phyloP scores from a whole-genome alignment of 2,113 vertebrate species.

The Nycticorax nycticorax region DNA sequence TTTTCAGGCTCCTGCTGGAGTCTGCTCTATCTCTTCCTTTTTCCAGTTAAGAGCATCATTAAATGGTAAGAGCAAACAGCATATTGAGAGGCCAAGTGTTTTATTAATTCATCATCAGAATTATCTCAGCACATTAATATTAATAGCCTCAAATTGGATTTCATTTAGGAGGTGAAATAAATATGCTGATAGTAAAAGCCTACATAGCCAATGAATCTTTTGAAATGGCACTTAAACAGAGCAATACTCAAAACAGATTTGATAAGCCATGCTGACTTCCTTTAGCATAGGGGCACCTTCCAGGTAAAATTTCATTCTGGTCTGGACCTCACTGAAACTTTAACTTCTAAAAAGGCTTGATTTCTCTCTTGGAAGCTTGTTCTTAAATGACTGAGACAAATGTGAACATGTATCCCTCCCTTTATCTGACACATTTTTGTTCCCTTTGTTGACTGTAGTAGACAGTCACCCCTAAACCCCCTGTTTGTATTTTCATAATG shows the following conservation, averaged over 20 bases:
- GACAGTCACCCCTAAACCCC: not conserved
- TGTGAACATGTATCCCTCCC: not conserved
- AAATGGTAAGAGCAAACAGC: constrained; percentile 86
- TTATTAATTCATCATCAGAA: constrained; percentile 93
- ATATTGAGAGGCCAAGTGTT: constrained; percentile 80
- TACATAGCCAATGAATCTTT: constrained; percentile 46
- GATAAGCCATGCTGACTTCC: constrained; percentile 59
- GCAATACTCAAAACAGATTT: constrained; percentile 65
- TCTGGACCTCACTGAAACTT: constrained; percentile 13
- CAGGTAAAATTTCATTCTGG: constrained; percentile 53
- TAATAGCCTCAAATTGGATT: constrained; percentile 89
- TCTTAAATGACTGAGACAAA: not conserved
- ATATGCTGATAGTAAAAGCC: constrained; percentile 80
- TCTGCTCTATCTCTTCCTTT: constrained; percentile 74
- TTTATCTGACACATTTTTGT: not conserved
- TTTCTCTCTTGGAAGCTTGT: not conserved
- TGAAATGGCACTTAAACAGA: constrained; percentile 30
- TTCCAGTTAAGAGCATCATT: constrained; percentile 80
- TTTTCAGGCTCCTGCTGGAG: constrained; percentile 81
- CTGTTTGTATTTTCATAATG: not conserved
- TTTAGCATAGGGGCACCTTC: constrained; percentile 34
- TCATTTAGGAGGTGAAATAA: constrained; percentile 86
- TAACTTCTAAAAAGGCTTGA: not conserved
- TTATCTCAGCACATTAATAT: constrained; percentile 89
- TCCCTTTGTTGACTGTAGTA: not conserved